Evolutionary conservation across 2,888 invertebrate genomes (phyloP), one percentile per base, ranked within the genome.

Genomic region (Matsumyia berberina): DNA sequence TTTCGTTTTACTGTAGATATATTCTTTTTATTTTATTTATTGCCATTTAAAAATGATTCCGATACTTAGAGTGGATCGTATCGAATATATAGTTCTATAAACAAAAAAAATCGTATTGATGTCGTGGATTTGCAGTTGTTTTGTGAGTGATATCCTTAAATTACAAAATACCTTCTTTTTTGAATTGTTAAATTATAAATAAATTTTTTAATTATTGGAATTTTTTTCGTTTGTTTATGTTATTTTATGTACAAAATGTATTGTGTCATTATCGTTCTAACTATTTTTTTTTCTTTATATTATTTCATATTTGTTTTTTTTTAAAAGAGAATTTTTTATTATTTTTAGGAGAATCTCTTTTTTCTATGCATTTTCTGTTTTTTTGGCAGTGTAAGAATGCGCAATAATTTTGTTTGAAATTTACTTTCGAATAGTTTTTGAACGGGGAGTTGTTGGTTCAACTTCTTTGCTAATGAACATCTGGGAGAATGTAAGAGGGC

Each of bases 301-400:
- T 35, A 12, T 33, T 24, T 31, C 42, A 11, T 17, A 53, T 42
- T 17, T 42, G 6, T 37, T 46, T 44, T 62, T 72, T 49, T 64
- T 64, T 76, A 64, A 77, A 77, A 77, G 77, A 72, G 82, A 82
- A 77, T 64, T 76, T 42, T 57, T 62, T 58, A 24, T 24, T 58
- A 55, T 64, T 64, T 78, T 64, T 83, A 79, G 83, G 73, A 83
- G 79, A 83, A 78, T 83, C 72, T 83, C 72, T 83, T 81, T 51
- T 44, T 62, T 72, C 31, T 51, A 39, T 77, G 51, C 44, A 53
- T 66, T 74, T 64, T 53, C 77, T 70, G 24, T 67, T 35, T 81
- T 80, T 83, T 83, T 83, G 83, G 83, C 83, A 83, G 83, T 83
- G 83, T 79, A 73, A 83, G 83, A 74, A 83, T 83, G 73, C 69